Evolutionary conservation across 2,888 invertebrate species (phyloP), one percentile per base, ranked within the genome.

Genomic region (Atrina japonica): DNA sequence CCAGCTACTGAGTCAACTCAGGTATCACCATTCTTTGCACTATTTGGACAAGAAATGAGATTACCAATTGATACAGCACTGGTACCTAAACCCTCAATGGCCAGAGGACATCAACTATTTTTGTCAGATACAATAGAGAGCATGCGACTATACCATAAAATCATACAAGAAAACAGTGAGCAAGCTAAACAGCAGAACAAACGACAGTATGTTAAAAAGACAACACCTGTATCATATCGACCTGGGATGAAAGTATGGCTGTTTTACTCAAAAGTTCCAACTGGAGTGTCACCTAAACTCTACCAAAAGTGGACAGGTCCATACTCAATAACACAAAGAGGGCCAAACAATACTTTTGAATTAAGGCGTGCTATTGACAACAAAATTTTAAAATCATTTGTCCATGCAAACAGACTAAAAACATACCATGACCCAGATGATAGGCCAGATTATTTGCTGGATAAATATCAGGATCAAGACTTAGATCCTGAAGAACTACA

Each of bases 31-130:
- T 75, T 70, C 52, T 61, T 60, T 23, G 25, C 70, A 1, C 43
- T 73, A 0, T 70, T 49, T 71, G 76, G 76, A 9, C 45, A 71
- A 11, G 71, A 73, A 52, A 73, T 73, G 73, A 14, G 64, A 2
- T 43, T 70, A 9, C 71, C 70, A 11, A 49, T 72, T 40, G 75
- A 72, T 21, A 69, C 68, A 29, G 35, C 60, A 21, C 47, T 72
- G 0, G 52, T 52, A 0, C 71, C 73, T n/a, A 52, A 61, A 30
- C 45, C 47, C 18, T 45, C 60, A 47, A 29, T 61, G 49, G 11
- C 29, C 5, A 3, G 52, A 52, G 23, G 52, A 3, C 52, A 52
- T 25, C 52, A 52, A 23, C 52, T 52, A 6, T 52, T 52, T 25
- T 25, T 52, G 5, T 52, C 52, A 18, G 52, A 52, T 16, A 52